Conservation (phyloP, 2,888 invertebrate species). For the Atethmia centrago region DNA sequence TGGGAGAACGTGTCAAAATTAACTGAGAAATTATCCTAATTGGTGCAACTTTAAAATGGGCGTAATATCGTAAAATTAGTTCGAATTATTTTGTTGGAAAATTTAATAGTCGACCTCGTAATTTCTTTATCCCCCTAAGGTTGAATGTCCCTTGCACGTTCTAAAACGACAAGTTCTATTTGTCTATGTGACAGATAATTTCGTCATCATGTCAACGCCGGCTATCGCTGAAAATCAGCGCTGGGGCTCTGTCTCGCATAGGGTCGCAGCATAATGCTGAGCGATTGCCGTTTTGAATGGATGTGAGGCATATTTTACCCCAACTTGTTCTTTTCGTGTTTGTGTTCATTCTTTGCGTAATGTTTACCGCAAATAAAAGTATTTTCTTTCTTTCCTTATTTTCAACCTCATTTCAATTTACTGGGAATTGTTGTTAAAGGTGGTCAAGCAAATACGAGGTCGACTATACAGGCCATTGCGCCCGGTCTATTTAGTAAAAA, state of each 20-base stretch:
- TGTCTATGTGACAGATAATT: not conserved
- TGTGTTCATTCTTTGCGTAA: too few species aligned
- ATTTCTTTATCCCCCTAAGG: not conserved
- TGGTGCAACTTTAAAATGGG: not conserved
- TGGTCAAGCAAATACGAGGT: not conserved
- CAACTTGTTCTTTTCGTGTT: too few species aligned
- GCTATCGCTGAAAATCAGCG: too few species aligned
- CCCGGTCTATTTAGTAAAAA: too few species aligned
- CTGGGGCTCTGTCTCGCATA: too few species aligned
- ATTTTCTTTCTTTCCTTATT: not conserved
- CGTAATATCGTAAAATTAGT: not conserved
- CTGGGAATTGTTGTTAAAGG: not conserved
- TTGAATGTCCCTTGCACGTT: not conserved
- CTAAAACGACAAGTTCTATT: not conserved
- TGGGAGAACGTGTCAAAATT: slow-evolving; percentile 14
- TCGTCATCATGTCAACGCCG: too few species aligned
- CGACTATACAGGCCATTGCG: not conserved
- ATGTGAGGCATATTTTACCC: too few species aligned
- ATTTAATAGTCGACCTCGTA: not conserved
- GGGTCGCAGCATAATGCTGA: too few species aligned
- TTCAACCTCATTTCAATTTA: not conserved
- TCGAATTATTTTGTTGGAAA: not conserved
- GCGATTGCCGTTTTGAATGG: too few species aligned
- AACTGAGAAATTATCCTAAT: slow-evolving; percentile 13
- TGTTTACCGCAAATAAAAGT: too few species aligned